These are phyloP conservation scores for Halichondria panicea DNA, from an alignment of 37 sponge, comb jelly and placozoan genomes.

Conservation along the genomic window DNA sequence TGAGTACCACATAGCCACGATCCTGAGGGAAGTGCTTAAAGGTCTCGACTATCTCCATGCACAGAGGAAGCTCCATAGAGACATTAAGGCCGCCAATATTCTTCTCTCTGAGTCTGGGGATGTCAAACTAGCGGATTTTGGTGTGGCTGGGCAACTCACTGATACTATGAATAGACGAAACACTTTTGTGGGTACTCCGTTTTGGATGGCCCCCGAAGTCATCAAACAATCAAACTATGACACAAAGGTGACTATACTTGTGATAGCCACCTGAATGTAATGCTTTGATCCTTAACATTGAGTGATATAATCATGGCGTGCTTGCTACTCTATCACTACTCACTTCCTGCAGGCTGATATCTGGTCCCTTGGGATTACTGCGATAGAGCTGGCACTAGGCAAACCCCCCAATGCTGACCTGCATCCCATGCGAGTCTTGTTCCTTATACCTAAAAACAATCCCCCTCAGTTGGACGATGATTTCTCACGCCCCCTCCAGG, in stretches of 20 bases:
- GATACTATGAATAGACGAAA: slow-evolving; percentile 83
- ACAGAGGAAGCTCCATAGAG: slow-evolving; percentile 88
- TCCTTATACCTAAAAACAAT: slow-evolving; percentile 95
- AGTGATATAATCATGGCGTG: slow-evolving; percentile 36
- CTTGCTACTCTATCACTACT: slow-evolving; percentile 3
- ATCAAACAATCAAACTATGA: slow-evolving; percentile 92
- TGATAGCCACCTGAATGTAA: background rate
- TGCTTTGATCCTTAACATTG: background rate
- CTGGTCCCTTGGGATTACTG: slow-evolving; percentile 99
- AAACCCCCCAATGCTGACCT: slow-evolving; percentile 95
- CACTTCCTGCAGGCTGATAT: slow-evolving; percentile 83
- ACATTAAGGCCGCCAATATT: slow-evolving; percentile 95
- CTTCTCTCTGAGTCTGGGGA: slow-evolving; percentile 86
- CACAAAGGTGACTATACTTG: slow-evolving; percentile 57
- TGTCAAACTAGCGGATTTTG: slow-evolving; percentile 96
- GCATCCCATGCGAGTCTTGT: slow-evolving; percentile 98
- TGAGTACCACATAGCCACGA: slow-evolving; percentile 80
- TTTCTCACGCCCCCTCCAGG: slow-evolving; percentile 90
- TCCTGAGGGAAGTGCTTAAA: slow-evolving; percentile 86
- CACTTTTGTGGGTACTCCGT: slow-evolving; percentile 96
- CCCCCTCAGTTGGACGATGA: slow-evolving; percentile 92
- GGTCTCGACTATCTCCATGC: slow-evolving; percentile 89
- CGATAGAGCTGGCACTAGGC: slow-evolving; percentile 95
- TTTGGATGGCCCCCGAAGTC: slow-evolving; percentile 96
- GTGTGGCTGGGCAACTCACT: slow-evolving; percentile 96